A percentile compares a stretch with the other conserved stretches of the same genome.
phyloP scores from a whole-genome alignment of 2,888 invertebrate genomes.

The Trissoscelio sp. region DNA sequence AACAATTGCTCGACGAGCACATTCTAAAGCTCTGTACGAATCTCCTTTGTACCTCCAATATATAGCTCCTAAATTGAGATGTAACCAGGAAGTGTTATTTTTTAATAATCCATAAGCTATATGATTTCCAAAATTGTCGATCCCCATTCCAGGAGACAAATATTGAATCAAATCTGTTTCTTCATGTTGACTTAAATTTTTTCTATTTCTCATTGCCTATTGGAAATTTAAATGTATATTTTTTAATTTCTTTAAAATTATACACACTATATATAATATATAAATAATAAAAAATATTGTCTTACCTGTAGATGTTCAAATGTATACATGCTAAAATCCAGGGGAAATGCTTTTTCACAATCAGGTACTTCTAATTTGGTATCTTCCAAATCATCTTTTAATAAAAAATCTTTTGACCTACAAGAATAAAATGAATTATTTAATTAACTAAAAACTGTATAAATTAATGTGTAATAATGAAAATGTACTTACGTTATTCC shows the following conservation, averaged over 20 bases:
- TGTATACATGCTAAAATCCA: constrained; percentile 87
- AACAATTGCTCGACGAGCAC: constrained; percentile 90
- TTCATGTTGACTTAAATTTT: constrained; percentile 84
- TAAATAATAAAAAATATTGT: neutral
- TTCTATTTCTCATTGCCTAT: constrained; percentile 84
- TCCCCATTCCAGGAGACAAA: constrained; percentile 78
- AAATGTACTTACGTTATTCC: constrained; percentile 81
- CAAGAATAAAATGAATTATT: constrained; percentile 10
- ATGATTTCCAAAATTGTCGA: constrained; percentile 86
- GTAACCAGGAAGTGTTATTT: constrained; percentile 91
- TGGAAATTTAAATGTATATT: constrained; percentile 14
- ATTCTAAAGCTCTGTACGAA: constrained; percentile 91
- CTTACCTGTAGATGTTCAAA: constrained; percentile 87
- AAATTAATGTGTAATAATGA: neutral
- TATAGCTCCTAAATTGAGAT: constrained; percentile 91
- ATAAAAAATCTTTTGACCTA: constrained; percentile 76
- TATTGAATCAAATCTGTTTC: constrained; percentile 82
- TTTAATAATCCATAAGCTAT: constrained; percentile 86
- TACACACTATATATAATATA: neutral
- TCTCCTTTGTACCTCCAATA: constrained; percentile 91
- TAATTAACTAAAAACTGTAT: neutral
- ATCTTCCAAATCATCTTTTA: constrained; percentile 78
- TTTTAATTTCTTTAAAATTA: neutral
- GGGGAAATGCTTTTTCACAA: constrained; percentile 86
- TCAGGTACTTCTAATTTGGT: constrained; percentile 84